Conservation (phyloP, 1,140 invertebrate species). For the Popillia japonica region DNA sequence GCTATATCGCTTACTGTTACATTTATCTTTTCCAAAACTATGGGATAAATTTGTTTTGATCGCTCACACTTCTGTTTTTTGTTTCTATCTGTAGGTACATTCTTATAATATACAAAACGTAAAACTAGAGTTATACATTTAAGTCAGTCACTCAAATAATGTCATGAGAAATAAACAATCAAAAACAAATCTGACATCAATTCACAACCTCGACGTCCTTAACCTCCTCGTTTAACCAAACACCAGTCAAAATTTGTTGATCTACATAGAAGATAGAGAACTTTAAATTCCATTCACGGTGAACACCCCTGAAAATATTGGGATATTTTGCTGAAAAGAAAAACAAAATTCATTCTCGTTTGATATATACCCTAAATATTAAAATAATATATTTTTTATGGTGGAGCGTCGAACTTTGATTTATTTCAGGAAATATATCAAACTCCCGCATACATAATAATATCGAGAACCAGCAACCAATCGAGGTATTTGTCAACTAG, state of each 20-base stretch:
- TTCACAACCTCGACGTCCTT: background rate
- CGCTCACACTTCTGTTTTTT: no score
- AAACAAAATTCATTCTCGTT: slow-evolving; percentile 22
- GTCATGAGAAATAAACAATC: no score
- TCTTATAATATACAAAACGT: no score
- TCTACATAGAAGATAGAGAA: background rate
- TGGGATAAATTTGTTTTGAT: no score
- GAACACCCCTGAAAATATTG: background rate
- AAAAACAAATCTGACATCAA: no score
- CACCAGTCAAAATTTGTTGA: background rate
- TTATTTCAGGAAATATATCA: slow-evolving; percentile 24
- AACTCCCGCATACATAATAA: slow-evolving; percentile 17
- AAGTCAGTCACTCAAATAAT: no score
- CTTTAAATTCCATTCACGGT: slow-evolving; percentile 19
- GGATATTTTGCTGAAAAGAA: background rate
- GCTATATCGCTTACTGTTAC: no score
- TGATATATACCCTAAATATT: slow-evolving; percentile 28
- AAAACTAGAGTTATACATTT: no score
- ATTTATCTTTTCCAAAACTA: no score
- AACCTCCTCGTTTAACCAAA: background rate
- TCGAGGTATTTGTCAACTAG: slow-evolving; percentile 10
- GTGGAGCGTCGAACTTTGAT: slow-evolving; percentile 7
- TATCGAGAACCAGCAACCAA: background rate
- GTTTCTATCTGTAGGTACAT: no score
- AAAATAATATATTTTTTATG: slow-evolving; percentile 17